Conservation (phyloP, 1,140 invertebrate species). For the Pogonognathellus flavescens region DNA sequence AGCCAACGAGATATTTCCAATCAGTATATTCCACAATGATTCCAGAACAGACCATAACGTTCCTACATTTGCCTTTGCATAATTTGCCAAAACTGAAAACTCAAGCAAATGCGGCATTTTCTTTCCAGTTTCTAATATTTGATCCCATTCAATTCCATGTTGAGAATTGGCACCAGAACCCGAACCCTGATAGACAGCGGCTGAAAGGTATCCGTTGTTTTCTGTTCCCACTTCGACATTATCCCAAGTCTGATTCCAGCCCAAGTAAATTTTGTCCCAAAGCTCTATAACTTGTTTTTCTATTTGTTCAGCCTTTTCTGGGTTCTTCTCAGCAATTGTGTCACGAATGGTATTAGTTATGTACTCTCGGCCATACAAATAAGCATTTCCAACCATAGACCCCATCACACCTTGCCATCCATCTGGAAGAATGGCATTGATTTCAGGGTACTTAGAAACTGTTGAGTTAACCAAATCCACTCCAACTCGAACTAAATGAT, state of each 20-base stretch:
- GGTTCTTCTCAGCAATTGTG: constrained; percentile 85
- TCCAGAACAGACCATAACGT: constrained; percentile 90
- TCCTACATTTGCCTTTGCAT: constrained; percentile 92
- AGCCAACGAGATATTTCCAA: constrained; percentile 93
- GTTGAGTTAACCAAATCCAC: constrained; percentile 92
- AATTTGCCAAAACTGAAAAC: constrained; percentile 81
- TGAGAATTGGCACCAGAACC: background rate
- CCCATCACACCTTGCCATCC: constrained; percentile 85
- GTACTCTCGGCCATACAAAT: constrained; percentile 88
- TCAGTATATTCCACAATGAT: constrained; percentile 92
- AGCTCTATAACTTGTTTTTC: constrained; percentile 93
- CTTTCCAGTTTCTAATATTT: constrained; percentile 61
- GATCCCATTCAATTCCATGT: constrained; percentile 63
- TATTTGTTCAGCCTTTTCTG: constrained; percentile 84
- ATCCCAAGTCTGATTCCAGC: constrained; percentile 66
- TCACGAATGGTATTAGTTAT: constrained; percentile 84
- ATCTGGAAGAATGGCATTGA: constrained; percentile 79
- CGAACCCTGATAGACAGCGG: background rate
- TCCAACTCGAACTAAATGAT: constrained; percentile 90
- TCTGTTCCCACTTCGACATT: background rate
- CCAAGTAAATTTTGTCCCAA: constrained; percentile 77
- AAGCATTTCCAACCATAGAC: constrained; percentile 87
- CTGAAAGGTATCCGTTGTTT: background rate
- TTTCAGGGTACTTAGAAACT: constrained; percentile 88
- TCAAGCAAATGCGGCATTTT: constrained; percentile 78